Evolutionary conservation across 1,140 invertebrate species (phyloP).

Genomic region (Monochamus saltuarius): DNA sequence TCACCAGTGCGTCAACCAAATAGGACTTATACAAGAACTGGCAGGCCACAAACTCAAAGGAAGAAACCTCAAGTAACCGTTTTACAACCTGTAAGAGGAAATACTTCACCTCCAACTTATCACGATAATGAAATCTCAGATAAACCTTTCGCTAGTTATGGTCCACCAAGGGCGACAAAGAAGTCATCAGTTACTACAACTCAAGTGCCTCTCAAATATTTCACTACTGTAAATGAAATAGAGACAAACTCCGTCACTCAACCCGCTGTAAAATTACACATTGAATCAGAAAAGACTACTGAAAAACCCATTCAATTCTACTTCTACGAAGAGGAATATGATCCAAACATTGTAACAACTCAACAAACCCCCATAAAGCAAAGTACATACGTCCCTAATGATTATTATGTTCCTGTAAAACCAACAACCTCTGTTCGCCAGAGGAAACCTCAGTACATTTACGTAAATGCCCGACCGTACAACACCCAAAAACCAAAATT

Average conservation of each 20-base stretch:
- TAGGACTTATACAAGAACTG: slow-evolving; percentile 25
- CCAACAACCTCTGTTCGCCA: slow-evolving; percentile 6
- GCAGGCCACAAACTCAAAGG: slow-evolving; percentile 49
- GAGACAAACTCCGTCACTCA: slow-evolving; percentile 56
- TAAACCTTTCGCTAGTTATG: slow-evolving; percentile 56
- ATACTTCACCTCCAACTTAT: slow-evolving; percentile 19
- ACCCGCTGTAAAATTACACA: slow-evolving; percentile 47
- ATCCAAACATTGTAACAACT: slow-evolving; percentile 47
- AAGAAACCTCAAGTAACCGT: slow-evolving; percentile 49
- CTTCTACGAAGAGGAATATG: slow-evolving; percentile 56
- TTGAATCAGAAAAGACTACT: slow-evolving; percentile 35
- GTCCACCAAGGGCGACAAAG: slow-evolving; percentile 25
- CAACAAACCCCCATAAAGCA: slow-evolving; percentile 47
- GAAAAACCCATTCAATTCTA: slow-evolving; percentile 58
- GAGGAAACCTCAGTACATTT: slow-evolving; percentile 39
- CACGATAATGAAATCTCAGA: slow-evolving; percentile 49
- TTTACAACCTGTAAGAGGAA: slow-evolving; percentile 41
- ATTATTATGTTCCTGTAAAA: slow-evolving; percentile 35
- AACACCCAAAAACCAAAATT: slow-evolving; percentile 47
- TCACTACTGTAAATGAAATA: slow-evolving; percentile 56
- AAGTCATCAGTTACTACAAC: slow-evolving; percentile 55
- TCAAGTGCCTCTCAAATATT: slow-evolving; percentile 61
- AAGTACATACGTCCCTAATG: slow-evolving; percentile 49
- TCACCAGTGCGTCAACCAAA: slow-evolving; percentile 9
- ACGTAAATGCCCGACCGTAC: slow-evolving; percentile 39